These are phyloP conservation scores for Orbicella faveolata DNA, from an alignment of 64 coral and sea anemone genomes.

Conservation along the genomic window DNA sequence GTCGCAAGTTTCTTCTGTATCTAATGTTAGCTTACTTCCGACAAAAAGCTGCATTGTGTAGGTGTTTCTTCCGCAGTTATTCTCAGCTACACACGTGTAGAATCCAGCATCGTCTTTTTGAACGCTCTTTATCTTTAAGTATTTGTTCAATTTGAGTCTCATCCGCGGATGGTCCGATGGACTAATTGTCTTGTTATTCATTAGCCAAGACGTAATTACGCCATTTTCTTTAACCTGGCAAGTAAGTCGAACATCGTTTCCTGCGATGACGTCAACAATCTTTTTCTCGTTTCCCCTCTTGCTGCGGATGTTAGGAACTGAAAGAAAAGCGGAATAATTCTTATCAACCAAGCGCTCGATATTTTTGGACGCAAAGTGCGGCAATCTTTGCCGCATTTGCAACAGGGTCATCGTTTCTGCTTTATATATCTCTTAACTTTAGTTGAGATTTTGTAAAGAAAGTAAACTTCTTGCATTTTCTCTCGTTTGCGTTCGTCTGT, in stretches of 20 bases:
- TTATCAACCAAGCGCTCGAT: too few species aligned
- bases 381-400: too few species aligned
- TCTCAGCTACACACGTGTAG: slow-evolving; percentile 69
- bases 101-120: slow-evolving; percentile 48
- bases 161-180: slow-evolving; percentile 38
- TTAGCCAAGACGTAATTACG: slow-evolving; percentile 31
- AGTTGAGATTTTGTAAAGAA: not conserved
- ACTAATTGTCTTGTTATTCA: slow-evolving; percentile 44
- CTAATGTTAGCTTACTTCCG: slow-evolving; percentile 40
- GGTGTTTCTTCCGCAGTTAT: slow-evolving; percentile 37
- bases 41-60: slow-evolving; percentile 45
- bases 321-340: not conserved
- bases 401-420: too few species aligned
- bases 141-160: slow-evolving; percentile 56
- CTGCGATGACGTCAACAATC: not conserved
- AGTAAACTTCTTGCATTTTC: not conserved
- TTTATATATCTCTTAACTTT: too few species aligned
- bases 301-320: slow-evolving; percentile 7
- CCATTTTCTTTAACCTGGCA: slow-evolving; percentile 2
- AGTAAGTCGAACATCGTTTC: slow-evolving; percentile 5
- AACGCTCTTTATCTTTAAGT: slow-evolving; percentile 60
- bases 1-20: too few species aligned
- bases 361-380: too few species aligned
- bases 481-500: not conserved
- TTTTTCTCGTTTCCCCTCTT: not conserved